Conservation (phyloP, 2,113 vertebrate genomes). For the Silurus asotus region DNA sequence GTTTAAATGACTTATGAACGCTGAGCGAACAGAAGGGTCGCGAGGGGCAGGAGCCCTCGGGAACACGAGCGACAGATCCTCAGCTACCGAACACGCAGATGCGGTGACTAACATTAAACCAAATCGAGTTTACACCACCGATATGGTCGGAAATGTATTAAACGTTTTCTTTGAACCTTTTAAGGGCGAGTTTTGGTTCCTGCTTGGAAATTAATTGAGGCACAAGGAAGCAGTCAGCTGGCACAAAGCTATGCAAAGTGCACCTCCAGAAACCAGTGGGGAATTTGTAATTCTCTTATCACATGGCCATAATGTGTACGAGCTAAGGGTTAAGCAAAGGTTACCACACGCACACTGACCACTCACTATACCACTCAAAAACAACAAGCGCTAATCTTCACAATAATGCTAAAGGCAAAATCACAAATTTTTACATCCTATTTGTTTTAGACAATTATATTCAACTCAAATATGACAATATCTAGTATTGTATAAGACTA, state of each 20-base stretch:
- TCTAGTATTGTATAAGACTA: background rate
- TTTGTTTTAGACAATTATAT: no score
- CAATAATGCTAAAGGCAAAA: background rate
- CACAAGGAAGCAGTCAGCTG: conserved; percentile 36
- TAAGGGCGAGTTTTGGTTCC: conserved; percentile 26
- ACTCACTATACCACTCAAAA: background rate
- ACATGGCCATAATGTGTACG: conserved; percentile 6
- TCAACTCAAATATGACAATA: background rate
- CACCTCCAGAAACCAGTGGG: conserved; percentile 24
- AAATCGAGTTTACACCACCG: conserved; percentile 47
- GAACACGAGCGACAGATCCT: conserved; percentile 27
- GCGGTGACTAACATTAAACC: conserved; percentile 29
- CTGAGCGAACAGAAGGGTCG: conserved; percentile 56
- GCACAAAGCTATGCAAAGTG: conserved; percentile 29
- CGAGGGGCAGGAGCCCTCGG: conserved; percentile 42
- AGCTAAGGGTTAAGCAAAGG: conserved; percentile 34
- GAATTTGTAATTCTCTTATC: conserved; percentile 35
- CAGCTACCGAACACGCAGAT: background rate
- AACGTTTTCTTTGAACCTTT: conserved; percentile 39
- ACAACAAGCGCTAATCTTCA: background rate
- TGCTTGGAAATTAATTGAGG: conserved; percentile 36
- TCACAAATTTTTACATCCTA: background rate
- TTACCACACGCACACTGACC: conserved; percentile 20
- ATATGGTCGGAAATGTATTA: conserved; percentile 28
- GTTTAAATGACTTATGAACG: conserved; percentile 69